Conservation (phyloP, 2,797 vertebrate species). For the Clarias fuscus region DNA sequence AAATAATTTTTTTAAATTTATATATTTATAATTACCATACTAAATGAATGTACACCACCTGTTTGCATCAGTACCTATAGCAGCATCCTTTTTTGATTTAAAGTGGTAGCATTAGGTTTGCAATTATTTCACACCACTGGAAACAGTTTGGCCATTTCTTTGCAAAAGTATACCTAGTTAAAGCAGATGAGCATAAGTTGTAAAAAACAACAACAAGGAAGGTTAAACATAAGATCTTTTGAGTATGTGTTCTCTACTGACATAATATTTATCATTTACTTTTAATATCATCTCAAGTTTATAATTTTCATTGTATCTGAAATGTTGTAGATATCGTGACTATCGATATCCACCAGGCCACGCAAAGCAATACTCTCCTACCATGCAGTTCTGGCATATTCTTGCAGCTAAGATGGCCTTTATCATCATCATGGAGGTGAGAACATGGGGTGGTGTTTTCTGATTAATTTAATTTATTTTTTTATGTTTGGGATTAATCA, state of each 20-base stretch:
- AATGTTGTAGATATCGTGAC: slow-evolving; percentile 74
- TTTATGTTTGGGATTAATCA: not conserved
- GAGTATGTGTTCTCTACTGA: not conserved
- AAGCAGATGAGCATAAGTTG: not conserved
- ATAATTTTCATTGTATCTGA: not conserved
- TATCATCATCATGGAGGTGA: slow-evolving; percentile 82
- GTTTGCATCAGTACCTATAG: not conserved
- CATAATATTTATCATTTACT: not conserved
- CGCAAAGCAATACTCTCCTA: slow-evolving; percentile 66
- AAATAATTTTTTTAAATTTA: no score
- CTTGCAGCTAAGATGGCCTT: slow-evolving; percentile 81
- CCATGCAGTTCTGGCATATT: slow-evolving; percentile 83
- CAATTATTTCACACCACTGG: not conserved
- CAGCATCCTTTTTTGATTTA: not conserved
- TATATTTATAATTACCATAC: no score
- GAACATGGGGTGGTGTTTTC: not conserved
- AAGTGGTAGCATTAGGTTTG: not conserved
- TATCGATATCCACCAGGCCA: slow-evolving; percentile 79
- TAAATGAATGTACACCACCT: not conserved
- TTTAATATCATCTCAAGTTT: not conserved
- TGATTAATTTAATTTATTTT: not conserved
- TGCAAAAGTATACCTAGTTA: not conserved
- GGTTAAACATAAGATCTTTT: not conserved
- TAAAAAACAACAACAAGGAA: not conserved
- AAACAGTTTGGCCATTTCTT: not conserved